These are phyloP conservation scores for Astur gentilis DNA, from an alignment of 2,113 vertebrate species.

Conservation along the genomic window DNA sequence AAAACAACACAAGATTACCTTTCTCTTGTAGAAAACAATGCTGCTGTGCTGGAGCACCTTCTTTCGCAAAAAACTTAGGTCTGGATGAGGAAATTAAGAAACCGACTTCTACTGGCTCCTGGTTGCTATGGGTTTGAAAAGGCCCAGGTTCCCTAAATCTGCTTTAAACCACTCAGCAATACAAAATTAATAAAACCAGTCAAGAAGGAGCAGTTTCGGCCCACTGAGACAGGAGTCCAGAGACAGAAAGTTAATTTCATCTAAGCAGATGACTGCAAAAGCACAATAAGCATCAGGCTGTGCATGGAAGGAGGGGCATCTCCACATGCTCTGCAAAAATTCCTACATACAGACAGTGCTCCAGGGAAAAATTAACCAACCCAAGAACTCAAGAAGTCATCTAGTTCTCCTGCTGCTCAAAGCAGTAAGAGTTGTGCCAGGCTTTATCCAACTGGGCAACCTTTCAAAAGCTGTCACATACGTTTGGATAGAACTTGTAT, in stretches of 20 bases:
- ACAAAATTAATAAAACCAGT: background rate
- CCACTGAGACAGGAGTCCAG: background rate
- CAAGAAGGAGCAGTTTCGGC: background rate
- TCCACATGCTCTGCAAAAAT: background rate
- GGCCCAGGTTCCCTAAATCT: background rate
- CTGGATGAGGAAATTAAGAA: background rate
- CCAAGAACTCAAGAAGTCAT: background rate
- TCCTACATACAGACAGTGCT: background rate
- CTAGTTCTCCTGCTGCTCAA: background rate
- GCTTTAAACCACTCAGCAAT: background rate
- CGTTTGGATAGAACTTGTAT: background rate
- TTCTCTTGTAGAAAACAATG: background rate
- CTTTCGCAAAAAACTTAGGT: background rate
- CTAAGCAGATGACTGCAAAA: background rate
- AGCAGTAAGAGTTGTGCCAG: background rate
- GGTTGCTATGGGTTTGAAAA: background rate
- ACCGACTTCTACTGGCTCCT: background rate
- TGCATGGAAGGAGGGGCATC: background rate
- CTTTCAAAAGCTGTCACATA: background rate
- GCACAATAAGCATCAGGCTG: background rate
- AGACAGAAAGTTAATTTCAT: background rate
- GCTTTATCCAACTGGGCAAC: background rate
- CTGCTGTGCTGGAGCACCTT: background rate
- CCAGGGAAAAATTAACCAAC: background rate
- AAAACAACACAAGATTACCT: background rate